Conservation (phyloP, 2,113 vertebrate species). For the Gasterosteus aculeatus region DNA sequence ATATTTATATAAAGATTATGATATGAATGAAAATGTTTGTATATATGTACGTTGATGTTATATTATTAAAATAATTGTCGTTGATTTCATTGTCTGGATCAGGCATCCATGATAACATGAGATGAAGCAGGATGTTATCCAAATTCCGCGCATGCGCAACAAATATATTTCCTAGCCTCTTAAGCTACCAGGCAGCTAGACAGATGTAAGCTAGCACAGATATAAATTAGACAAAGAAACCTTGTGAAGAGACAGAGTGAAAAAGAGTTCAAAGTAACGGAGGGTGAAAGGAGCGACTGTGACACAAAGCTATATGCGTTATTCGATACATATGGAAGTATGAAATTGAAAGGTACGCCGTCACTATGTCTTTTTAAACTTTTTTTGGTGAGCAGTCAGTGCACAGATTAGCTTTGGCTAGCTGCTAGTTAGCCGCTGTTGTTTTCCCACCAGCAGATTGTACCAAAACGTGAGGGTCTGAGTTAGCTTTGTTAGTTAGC, state of each 20-base stretch:
- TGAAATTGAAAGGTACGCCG: constrained; percentile 79
- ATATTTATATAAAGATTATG: too few species aligned
- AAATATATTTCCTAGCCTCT: constrained; percentile 47
- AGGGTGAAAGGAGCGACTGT: constrained; percentile 62
- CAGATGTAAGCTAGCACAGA: constrained; percentile 75
- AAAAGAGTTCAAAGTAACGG: constrained; percentile 68
- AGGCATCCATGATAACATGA: neutral
- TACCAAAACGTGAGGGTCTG: constrained; percentile 49
- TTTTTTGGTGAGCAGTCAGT: constrained; percentile 68
- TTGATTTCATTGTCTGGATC: neutral
- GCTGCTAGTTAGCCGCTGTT: constrained; percentile 70
- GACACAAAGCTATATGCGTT: constrained; percentile 65
- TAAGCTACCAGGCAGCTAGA: constrained; percentile 67
- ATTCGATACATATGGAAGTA: constrained; percentile 71
- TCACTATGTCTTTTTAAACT: constrained; percentile 73
- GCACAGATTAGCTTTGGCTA: constrained; percentile 70
- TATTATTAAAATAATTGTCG: neutral
- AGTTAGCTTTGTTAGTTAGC: constrained; percentile 66
- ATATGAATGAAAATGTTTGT: too few species aligned
- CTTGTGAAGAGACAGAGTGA: constrained; percentile 69
- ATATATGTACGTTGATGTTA: neutral
- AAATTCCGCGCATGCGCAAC: constrained; percentile 63
- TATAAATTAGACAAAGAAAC: constrained; percentile 78
- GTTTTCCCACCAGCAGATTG: constrained; percentile 61
- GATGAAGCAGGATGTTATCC: constrained; percentile 43